These are phyloP conservation scores for Leptopterna dolabrata DNA, from an alignment of 2,888 invertebrate genomes.

Conservation along the genomic window DNA sequence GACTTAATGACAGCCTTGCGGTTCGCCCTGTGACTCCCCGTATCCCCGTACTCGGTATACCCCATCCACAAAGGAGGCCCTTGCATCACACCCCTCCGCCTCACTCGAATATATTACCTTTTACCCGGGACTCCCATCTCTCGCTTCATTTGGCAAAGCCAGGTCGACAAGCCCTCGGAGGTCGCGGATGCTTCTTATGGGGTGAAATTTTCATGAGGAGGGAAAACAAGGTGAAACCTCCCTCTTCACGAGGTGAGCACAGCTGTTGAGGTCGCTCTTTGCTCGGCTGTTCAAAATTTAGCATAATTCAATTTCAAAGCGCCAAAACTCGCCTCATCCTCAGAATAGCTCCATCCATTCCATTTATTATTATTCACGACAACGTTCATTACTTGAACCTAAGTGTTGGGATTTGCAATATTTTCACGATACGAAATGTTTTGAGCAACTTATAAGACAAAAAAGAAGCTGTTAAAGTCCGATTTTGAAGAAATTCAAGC, in stretches of 20 bases:
- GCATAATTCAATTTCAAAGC: background rate
- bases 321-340: background rate
- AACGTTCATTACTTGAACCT: no score
- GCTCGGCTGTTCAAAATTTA: background rate
- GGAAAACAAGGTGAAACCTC: background rate
- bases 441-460: no score
- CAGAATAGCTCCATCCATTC: background rate
- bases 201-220: background rate
- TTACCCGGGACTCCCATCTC: background rate
- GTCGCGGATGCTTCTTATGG: background rate
- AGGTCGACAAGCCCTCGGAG: background rate
- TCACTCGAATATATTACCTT: conserved; percentile 20
- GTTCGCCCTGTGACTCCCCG: background rate
- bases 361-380: no score
- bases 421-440: no score
- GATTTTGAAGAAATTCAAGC: no score
- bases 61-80: background rate
- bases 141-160: background rate
- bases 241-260: background rate
- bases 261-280: background rate
- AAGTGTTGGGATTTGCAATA: no score
- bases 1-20: conserved; percentile 19
- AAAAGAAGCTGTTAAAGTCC: no score
- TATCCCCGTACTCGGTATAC: background rate
- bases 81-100: background rate